Evolutionary conservation across 1,140 invertebrate genomes (phyloP), one percentile per base, ranked within the genome.

Genomic region (Papilio polytes): DNA sequence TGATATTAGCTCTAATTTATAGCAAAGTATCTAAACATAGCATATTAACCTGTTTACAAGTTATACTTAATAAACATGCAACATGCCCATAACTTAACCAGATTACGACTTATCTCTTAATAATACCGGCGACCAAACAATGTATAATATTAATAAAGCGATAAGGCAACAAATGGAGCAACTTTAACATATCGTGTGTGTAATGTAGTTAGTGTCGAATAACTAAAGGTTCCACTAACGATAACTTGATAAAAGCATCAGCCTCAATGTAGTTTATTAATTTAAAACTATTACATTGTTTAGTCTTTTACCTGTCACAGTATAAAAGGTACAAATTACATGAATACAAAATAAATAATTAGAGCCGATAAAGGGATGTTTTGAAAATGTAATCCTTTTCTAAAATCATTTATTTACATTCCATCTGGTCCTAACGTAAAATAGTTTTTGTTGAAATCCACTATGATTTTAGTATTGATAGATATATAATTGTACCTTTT

Each of bases 51-150:
- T 70, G 26, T 70, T 31, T 70, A 70, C 26, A 70, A 70, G 63
- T 31, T 70, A 70, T 15, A 12, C 63, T 70, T 70, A 70, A 31
- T 70, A 46, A n/a, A 63, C 70, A 63, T 79, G 66, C 51, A 82
- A 80, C 81, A 76, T 78, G 76, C 76, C 22, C 31, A 56, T 74
- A 81, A 74, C 59, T 82, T 85, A 82, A 81, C 79, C 78, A 76
- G 74, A 77, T 78, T 80, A 78, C 51, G 20, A 82, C 82, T 82
- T 85, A 84, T 84, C 74, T 83, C 79, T 73, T 80, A 85, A 83
- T 85, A 86, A 86, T 77, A 81, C 82, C 85, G 85, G 86, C 31
- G 53, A 78, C 76, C 53, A 88, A 91, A 89, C 86, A 90, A 89
- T 86, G 85, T 83, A 70, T 63, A 83, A 82, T 88, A 86, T 86